Evolutionary conservation across 2,888 invertebrate genomes (phyloP), one percentile per base, ranked within the genome.

Genomic region (Galeruca laticollis): DNA sequence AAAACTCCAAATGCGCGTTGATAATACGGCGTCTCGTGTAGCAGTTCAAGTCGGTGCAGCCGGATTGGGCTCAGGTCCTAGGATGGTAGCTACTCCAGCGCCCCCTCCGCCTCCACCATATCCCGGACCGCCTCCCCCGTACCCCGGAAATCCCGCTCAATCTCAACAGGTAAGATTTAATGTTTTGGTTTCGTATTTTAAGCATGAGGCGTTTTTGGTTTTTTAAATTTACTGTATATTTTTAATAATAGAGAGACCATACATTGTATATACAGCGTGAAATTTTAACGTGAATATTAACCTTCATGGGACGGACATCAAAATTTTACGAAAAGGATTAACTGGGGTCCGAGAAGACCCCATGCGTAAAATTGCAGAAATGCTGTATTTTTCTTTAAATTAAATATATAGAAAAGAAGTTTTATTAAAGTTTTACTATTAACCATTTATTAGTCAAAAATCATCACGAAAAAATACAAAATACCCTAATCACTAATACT

Each of bases 81-180:
- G 86, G 72, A 83, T 86, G 35, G 83, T 83, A 5, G 71, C 76
- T 15, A 84, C 85, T 33, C 84, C 85, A 31, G 86, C 88, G 0
- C 89, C 91, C 10, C 91, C 91, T 33, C 93, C 93, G 2, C 93
- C 93, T 64, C 93, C 93, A 35, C 91, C 92, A 68, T 89, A 91
- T 84, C 90, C 91, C 21, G 92, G 91, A 59, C 92, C 91, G 6
- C 90, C 92, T 15, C 91, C 90, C n/a, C 89, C 90, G 0, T 91
- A 90, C 81, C 91, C 91, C 31, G 90, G 90, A 75, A 89, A 87
- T 9, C 85, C 81, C 9, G 76, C 77, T 15, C 75, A 78, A 21
- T 82, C 82, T 72, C 79, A 78, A 60, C 80, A 78, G 60, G 78
- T 78, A 69, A 78, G 76, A 70, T 68, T 72, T 47, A 5, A 68